Conservation (phyloP, 2,113 vertebrate species). For the Callorhinus ursinus region DNA sequence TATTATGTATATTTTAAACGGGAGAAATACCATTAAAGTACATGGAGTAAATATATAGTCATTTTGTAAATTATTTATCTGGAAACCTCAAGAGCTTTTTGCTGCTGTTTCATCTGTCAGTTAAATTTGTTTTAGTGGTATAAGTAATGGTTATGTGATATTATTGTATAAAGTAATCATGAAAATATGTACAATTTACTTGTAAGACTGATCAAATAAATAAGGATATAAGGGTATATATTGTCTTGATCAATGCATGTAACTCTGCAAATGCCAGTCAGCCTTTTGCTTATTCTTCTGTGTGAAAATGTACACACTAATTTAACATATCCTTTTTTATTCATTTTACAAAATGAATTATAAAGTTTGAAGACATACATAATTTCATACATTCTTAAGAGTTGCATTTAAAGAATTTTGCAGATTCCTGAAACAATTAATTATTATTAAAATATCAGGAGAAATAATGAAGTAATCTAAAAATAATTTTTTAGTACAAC, state of each 20-base stretch:
- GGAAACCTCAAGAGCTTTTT: slow-evolving; percentile 66
- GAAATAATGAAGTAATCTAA: not conserved
- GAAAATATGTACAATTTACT: slow-evolving; percentile 63
- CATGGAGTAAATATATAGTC: slow-evolving; percentile 63
- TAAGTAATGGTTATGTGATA: slow-evolving; percentile 67
- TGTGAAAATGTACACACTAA: not conserved
- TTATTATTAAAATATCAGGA: not conserved
- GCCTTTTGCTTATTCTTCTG: not conserved
- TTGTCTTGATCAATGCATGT: not conserved
- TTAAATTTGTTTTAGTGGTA: slow-evolving; percentile 72
- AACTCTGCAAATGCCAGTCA: not conserved
- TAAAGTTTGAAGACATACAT: not conserved
- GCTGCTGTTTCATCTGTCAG: slow-evolving; percentile 68
- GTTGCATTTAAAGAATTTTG: not conserved
- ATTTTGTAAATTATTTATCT: slow-evolving; percentile 75
- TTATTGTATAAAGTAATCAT: slow-evolving; percentile 57
- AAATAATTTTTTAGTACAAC: not conserved
- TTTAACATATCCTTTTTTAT: not conserved
- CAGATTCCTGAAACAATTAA: not conserved
- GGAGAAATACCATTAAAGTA: slow-evolving; percentile 53
- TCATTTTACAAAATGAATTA: not conserved
- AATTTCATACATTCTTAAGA: not conserved
- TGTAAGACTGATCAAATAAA: slow-evolving; percentile 51
- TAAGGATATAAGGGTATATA: slow-evolving; percentile 12
- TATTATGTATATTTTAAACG: slow-evolving; percentile 61